These are phyloP conservation scores for Tenthredo scrophulariae DNA, from an alignment of 2,888 invertebrate species.

Conservation along the genomic window DNA sequence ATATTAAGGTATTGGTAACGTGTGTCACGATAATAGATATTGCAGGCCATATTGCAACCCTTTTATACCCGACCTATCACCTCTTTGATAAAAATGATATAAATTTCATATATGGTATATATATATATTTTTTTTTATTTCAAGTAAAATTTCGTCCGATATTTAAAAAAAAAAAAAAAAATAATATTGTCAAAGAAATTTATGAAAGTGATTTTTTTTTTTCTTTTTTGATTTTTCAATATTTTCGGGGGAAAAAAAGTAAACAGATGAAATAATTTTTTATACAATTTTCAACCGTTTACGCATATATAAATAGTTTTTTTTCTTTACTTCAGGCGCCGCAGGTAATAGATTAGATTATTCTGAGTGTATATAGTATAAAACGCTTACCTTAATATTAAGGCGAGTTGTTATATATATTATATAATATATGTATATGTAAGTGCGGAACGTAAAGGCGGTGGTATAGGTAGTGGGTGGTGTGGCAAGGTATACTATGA, in stretches of 20 bases:
- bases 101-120: no score
- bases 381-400: not conserved
- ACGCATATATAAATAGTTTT: not conserved
- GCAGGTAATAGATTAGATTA: slow-evolving; percentile 17
- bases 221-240: not conserved
- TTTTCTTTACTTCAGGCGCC: not conserved
- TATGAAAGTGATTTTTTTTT: no score
- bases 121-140: no score
- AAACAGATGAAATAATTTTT: not conserved
- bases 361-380: slow-evolving; percentile 3
- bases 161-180: no score
- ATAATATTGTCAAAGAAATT: no score
- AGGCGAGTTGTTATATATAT: not conserved
- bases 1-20: not conserved
- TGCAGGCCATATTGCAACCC: not conserved
- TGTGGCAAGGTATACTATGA: slow-evolving; percentile 1
- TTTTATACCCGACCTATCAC: not conserved
- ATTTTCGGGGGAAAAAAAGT: no score
- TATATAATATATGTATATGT: not conserved
- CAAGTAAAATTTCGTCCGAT: no score
- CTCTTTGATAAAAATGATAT: not conserved
- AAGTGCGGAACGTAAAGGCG: not conserved
- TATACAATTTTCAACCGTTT: not conserved
- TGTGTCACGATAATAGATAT: not conserved
- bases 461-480: not conserved